Base-by-base conservation (phyloP, 2,888 invertebrate species). In the Salticus scenicus region DNA sequence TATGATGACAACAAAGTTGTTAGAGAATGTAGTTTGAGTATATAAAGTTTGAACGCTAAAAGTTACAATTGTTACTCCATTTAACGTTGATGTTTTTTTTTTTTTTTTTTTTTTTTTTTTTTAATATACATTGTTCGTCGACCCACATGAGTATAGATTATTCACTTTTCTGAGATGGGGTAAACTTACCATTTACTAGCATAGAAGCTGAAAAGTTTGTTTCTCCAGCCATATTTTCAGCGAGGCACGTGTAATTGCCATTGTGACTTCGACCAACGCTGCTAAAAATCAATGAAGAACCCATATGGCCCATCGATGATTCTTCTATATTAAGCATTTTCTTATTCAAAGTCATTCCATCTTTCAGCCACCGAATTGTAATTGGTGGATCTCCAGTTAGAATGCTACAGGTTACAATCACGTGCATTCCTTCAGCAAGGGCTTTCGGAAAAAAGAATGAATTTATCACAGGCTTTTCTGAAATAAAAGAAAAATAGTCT, bases 381-480 rank as follows among this genome's bases (percentile, higher is more conserved):
- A 89, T 88, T 2, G 89, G 89, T 7, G 89, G 85, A 63, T 89
- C 89, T 4, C 91, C 88, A 14, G 87, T 82, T 24, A 87, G 89
- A 81, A 91, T 91, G 28, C 79, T 87, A 51, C 89, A 89, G 0
- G 89, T 89, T 0, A 88, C 86, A 27, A 89, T 85, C 17, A 88
- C 87, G 31, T 88, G 78, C 75, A 85, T 88, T 1, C 88, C 88
- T 51, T 88, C 88, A 10, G 87, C 82, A 14, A 89, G 51, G 0
- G 51, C n/a, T 7, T 71, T 74, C 0, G 89, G 89, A 72, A 89
- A 88, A 10, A 64, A 77, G 33, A 88, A 88, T 0, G 88, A 87
- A 41, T 86, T 87, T 51, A 87, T 85, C 5, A 64, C 72, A 17
- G 87, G 87, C 30, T 82, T 87, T 57, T 87, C 87, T 87, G 71